These are phyloP conservation scores for Acanthosepion pharaonis DNA, from an alignment of 2,888 invertebrate species.

Conservation along the genomic window DNA sequence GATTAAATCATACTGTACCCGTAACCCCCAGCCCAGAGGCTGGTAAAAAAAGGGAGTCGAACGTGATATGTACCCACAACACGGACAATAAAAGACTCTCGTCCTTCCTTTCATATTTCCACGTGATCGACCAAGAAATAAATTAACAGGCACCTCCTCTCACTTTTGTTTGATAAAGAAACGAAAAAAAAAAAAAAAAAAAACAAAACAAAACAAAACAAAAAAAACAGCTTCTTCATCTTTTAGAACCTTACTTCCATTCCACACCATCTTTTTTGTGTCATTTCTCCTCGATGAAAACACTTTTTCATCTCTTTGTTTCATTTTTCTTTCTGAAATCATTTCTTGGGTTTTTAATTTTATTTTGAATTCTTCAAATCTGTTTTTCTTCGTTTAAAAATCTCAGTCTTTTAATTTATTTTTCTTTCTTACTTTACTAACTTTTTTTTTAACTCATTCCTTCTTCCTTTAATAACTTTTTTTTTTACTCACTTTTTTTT, in stretches of 20 bases:
- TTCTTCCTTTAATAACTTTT: no score
- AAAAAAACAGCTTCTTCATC: no score
- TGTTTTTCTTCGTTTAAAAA: not conserved
- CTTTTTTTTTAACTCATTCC: no score
- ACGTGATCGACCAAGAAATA: not conserved
- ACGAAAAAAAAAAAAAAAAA: no score
- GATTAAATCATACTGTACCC: not conserved
- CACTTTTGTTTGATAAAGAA: no score
- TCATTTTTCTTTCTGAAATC: not conserved
- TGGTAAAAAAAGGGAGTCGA: not conserved
- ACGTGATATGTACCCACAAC: not conserved
- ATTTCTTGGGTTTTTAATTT: not conserved
- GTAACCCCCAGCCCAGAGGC: not conserved
- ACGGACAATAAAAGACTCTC: not conserved
- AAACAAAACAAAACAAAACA: no score
- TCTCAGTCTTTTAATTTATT: no score
- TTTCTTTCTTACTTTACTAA: no score
- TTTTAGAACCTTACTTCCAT: no score
- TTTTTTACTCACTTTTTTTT: no score
- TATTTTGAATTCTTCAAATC: not conserved
- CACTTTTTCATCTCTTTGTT: not conserved
- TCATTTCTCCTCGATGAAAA: no score
- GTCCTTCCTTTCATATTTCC: not conserved
- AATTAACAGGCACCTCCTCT: not conserved
- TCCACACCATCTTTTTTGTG: no score